Conservation (phyloP, 1,140 invertebrate species). For the Caenorhabditis inopinata region DNA sequence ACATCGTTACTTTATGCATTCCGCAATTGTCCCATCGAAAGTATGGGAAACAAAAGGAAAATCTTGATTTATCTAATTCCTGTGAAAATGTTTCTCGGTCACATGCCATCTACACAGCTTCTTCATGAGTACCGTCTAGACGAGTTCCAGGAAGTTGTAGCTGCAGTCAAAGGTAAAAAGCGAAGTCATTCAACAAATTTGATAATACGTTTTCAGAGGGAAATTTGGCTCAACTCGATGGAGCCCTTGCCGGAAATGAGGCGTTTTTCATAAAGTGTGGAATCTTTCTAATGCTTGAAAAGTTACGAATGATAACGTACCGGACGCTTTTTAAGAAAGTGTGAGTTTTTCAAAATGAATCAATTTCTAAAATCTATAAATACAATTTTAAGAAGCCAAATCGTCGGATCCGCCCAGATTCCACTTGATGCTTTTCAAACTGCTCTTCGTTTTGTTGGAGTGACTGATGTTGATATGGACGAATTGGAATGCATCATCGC, state of each 20-base stretch:
- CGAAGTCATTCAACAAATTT: not conserved
- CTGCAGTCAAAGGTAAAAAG: conserved; percentile 74
- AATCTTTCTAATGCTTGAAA: conserved; percentile 95
- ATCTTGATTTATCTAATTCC: conserved; percentile 94
- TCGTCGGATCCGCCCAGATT: conserved; percentile 85
- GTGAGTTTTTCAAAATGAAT: not conserved
- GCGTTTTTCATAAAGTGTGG: conserved; percentile 89
- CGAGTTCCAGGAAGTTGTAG: conserved; percentile 80
- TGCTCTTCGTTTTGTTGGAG: conserved; percentile 77
- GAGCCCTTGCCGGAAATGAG: conserved; percentile 82
- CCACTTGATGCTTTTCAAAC: conserved; percentile 80
- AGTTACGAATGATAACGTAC: conserved; percentile 89
- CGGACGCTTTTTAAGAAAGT: conserved; percentile 84
- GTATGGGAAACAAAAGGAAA: conserved; percentile 84
- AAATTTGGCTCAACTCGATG: conserved; percentile 81
- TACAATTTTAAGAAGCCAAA: conserved; percentile 73
- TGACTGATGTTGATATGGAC: conserved; percentile 83
- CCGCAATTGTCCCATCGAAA: conserved; percentile 80
- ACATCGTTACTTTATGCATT: conserved; percentile 82
- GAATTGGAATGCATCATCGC: conserved; percentile 93
- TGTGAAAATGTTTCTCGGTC: conserved; percentile 91
- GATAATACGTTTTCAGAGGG: conserved; percentile 72
- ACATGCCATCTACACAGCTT: conserved; percentile 78
- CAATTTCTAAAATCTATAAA: not conserved
- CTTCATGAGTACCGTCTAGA: conserved; percentile 85